These are phyloP conservation scores for Drosophila asahinai DNA, from an alignment of 1,140 invertebrate species.

Conservation along the genomic window DNA sequence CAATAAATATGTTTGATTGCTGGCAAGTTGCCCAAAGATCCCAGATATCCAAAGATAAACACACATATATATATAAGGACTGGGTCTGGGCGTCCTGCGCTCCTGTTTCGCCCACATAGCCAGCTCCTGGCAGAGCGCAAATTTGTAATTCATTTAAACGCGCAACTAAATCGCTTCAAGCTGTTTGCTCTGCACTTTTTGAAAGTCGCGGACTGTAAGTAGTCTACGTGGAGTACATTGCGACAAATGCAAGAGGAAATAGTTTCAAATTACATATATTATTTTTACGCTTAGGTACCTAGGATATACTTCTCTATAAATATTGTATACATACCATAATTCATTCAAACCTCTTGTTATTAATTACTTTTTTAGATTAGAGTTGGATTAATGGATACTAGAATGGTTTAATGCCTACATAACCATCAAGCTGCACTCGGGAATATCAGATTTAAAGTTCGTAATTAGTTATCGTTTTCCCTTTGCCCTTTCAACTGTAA, in stretches of 20 bases:
- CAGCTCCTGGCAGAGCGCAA: slow-evolving; percentile 20
- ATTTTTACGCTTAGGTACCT: too few relatives aligned
- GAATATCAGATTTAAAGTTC: neutral
- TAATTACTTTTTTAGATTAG: neutral
- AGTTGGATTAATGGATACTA: neutral
- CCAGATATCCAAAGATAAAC: slow-evolving; percentile 25
- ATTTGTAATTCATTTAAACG: slow-evolving; percentile 72
- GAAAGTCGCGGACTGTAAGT: slow-evolving; percentile 52
- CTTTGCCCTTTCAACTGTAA: neutral
- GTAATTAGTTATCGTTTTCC: neutral
- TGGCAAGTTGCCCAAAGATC: slow-evolving; percentile 66
- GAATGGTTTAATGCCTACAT: neutral
- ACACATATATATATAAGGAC: neutral
- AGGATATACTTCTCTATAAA: too few relatives aligned
- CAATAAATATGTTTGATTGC: slow-evolving; percentile 79
- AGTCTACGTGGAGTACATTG: slow-evolving; percentile 25
- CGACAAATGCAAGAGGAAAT: neutral
- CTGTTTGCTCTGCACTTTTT: slow-evolving; percentile 67
- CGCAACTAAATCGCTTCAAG: slow-evolving; percentile 60
- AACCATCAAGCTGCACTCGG: too few relatives aligned
- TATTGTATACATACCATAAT: too few relatives aligned
- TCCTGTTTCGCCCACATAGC: slow-evolving; percentile 20
- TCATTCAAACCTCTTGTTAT: too few relatives aligned
- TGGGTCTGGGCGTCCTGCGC: neutral
- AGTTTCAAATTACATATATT: neutral